These are phyloP conservation scores for Porites rus DNA, from an alignment of 92 coral and sea anemone genomes.

Conservation along the genomic window DNA sequence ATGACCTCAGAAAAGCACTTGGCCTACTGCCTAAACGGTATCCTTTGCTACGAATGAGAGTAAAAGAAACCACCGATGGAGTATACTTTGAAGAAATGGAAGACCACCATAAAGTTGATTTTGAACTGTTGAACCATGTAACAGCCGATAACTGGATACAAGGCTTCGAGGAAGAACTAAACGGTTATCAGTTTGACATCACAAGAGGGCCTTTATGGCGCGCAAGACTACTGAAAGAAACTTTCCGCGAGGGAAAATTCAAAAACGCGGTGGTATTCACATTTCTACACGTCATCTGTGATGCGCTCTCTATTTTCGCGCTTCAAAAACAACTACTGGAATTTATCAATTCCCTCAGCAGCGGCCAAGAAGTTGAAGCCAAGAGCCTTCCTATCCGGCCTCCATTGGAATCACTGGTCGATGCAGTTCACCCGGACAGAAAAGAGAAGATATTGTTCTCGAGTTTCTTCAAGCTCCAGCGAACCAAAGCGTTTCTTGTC, in stretches of 20 bases:
- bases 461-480: conserved; percentile 7
- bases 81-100: conserved; percentile 47
- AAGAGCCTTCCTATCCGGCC: conserved; percentile 29
- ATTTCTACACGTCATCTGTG: conserved; percentile 18
- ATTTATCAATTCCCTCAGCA: background rate
- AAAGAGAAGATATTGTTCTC: conserved; percentile 3
- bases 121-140: conserved; percentile 11
- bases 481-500: background rate
- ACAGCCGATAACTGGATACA: conserved; percentile 17
- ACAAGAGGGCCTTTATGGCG: conserved; percentile 41
- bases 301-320: conserved; percentile 22
- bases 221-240: conserved; percentile 3
- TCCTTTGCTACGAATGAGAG: conserved; percentile 28
- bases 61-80: background rate
- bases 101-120: conserved; percentile 13
- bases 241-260: background rate
- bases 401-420: background rate
- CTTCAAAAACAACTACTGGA: conserved; percentile 4
- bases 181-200: background rate
- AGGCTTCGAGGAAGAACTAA: conserved; percentile 23
- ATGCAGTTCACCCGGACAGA: background rate
- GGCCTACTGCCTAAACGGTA: conserved; percentile 3
- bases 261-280: conserved; percentile 25
- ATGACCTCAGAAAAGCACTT: conserved; percentile 19
- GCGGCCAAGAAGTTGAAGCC: conserved; percentile 19